A percentile compares a stretch with the other conserved stretches of the same genome.
Conservation (phyloP, 2,797 vertebrate species). For the Anniella stebbinsi region DNA sequence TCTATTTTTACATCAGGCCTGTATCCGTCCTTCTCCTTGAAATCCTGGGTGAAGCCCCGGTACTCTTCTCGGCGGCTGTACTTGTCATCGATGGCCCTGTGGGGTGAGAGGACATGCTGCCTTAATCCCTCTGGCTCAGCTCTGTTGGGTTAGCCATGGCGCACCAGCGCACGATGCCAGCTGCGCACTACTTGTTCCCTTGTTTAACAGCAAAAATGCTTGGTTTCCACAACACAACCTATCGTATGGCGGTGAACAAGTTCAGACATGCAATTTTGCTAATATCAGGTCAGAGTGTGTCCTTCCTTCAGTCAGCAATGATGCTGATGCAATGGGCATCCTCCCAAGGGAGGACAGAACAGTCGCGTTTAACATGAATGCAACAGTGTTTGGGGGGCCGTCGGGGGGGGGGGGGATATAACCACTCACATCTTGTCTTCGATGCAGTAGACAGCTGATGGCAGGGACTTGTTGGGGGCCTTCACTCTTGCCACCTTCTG, state of each 20-base stretch:
- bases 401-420: too few relatives aligned
- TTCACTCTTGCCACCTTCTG: constrained; percentile 91
- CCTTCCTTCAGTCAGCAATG: neutral
- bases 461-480: constrained; percentile 84
- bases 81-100: constrained; percentile 92
- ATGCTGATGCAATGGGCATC: too few relatives aligned
- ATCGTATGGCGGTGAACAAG: too few relatives aligned
- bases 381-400: too few relatives aligned
- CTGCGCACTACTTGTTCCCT: too few relatives aligned
- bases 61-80: constrained; percentile 94
- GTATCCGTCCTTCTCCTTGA: constrained; percentile 92
- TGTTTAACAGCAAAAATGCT: too few relatives aligned
- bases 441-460: constrained; percentile 92
- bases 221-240: too few relatives aligned
- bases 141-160: neutral
- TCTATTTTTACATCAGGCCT: constrained; percentile 93
- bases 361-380: too few relatives aligned
- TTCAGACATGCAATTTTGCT: neutral
- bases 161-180: too few relatives aligned
- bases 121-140: too few relatives aligned
- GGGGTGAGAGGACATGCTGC: fast-evolving
- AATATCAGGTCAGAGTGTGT: neutral
- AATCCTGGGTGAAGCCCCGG: constrained; percentile 94
- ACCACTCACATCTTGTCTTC: constrained; percentile 92
- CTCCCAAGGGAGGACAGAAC: neutral